phyloP scores from a whole-genome alignment of 2,888 invertebrate species.

The Euspilapteryx auroguttella region DNA sequence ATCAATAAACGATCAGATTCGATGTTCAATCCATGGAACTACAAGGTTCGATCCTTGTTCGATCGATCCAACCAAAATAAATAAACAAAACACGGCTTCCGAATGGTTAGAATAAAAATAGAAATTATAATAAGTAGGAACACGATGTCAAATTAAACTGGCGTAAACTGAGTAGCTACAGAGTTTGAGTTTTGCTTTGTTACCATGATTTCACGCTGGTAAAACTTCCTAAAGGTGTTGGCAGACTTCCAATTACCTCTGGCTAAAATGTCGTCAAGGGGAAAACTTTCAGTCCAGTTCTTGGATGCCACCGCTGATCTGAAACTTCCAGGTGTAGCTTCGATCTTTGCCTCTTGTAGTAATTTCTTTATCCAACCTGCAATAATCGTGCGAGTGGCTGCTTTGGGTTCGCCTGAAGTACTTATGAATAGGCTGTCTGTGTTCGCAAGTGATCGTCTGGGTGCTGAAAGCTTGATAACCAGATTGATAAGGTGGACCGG shows the following conservation, averaged over 20 bases:
- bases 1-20: too few relatives aligned
- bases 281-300: constrained; percentile 1
- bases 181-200: too few relatives aligned
- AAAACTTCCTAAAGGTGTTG: constrained; percentile 1
- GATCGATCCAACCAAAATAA: too few relatives aligned
- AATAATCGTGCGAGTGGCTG: constrained; percentile 1
- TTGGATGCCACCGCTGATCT: constrained; percentile 1
- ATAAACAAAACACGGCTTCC: too few relatives aligned
- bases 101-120: too few relatives aligned
- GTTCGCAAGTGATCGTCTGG: neutral
- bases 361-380: constrained; percentile 1
- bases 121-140: too few relatives aligned
- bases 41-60: too few relatives aligned
- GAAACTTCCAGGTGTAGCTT: constrained; percentile 1
- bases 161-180: too few relatives aligned
- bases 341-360: neutral
- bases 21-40: too few relatives aligned
- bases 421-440: neutral
- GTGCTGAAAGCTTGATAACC: neutral
- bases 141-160: too few relatives aligned
- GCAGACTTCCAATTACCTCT: neutral
- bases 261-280: constrained; percentile 1
- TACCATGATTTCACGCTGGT: neutral
- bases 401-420: neutral
- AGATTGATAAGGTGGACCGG: neutral